Evolutionary conservation across 2,797 vertebrate genomes (phyloP).

Genomic region (Sebastiscus tertius): DNA sequence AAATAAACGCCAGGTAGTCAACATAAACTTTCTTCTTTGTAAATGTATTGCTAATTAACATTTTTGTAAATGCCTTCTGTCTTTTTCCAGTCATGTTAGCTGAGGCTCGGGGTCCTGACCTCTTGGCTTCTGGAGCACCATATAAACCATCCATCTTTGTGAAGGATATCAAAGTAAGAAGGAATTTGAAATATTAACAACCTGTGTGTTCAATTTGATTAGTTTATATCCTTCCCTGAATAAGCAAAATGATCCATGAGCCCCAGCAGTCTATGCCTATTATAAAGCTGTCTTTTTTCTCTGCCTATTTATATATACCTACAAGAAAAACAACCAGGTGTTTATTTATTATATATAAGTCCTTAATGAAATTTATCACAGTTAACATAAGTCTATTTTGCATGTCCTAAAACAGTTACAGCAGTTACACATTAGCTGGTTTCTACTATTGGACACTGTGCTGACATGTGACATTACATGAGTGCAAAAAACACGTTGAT

Average conservation of each 20-base stretch:
- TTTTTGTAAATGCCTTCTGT: not conserved
- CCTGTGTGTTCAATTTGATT: not conserved
- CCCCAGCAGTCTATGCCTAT: not conserved
- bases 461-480: no score
- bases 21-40: no score
- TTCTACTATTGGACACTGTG: no score
- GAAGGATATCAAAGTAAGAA: slow-evolving; percentile 46
- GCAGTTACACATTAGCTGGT: no score
- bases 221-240: not conserved
- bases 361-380: not conserved
- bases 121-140: not conserved
- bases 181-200: not conserved
- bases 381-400: not conserved
- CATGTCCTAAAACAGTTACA: no score
- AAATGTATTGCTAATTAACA: no score
- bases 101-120: slow-evolving; percentile 12
- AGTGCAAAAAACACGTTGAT: no score
- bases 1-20: no score
- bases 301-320: no score
- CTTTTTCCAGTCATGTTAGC: slow-evolving; percentile 59
- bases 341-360: no score
- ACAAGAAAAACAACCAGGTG: no score
- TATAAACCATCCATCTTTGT: not conserved
- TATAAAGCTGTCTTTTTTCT: no score
- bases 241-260: not conserved